These are phyloP conservation scores for Ornithorhynchus anatinus DNA, from an alignment of 2,113 vertebrate species.

Conservation along the genomic window DNA sequence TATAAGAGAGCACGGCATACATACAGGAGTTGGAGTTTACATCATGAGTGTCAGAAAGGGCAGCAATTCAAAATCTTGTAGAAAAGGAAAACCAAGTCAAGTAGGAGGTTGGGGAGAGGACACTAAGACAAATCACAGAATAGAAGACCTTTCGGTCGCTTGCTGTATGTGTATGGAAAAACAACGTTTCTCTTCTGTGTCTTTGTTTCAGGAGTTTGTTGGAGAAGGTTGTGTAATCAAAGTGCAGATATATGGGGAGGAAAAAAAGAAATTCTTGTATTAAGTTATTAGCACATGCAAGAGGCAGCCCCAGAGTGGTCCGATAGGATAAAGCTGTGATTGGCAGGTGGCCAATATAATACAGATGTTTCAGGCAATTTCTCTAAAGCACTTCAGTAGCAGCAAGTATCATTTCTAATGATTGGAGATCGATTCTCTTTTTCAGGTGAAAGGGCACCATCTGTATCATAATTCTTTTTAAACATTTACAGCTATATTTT, in stretches of 20 bases:
- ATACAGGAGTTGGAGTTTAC: conserved; percentile 79
- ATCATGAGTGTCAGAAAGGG: conserved; percentile 73
- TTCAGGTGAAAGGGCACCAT: conserved; percentile 63
- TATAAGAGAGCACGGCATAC: conserved; percentile 84
- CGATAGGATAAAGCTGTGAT: conserved; percentile 80
- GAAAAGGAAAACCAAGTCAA: conserved; percentile 75
- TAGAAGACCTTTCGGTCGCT: conserved; percentile 65
- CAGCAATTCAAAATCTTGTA: conserved; percentile 70
- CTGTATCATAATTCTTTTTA: conserved; percentile 66
- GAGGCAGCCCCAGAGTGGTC: conserved; percentile 77
- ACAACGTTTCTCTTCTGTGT: conserved; percentile 66
- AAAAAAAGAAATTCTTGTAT: conserved; percentile 62
- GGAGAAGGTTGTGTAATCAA: conserved; percentile 72
- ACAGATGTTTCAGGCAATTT: conserved; percentile 78
- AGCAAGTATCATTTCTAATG: conserved; percentile 77
- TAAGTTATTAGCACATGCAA: conserved; percentile 76
- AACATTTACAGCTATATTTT: conserved; percentile 77
- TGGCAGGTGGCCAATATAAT: conserved; percentile 76
- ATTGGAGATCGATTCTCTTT: conserved; percentile 74
- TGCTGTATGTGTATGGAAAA: conserved; percentile 64
- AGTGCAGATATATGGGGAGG: conserved; percentile 72
- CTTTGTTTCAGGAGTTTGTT: conserved; percentile 55
- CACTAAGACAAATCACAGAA: conserved; percentile 73
- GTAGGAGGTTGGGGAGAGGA: conserved; percentile 62
- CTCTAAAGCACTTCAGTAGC: conserved; percentile 84